Evolutionary conservation across 30 jellyfish, hydroid and myxozoan genomes (phyloP), one percentile per base, ranked within the genome.

Genomic region (Cassiopea andromeda): DNA sequence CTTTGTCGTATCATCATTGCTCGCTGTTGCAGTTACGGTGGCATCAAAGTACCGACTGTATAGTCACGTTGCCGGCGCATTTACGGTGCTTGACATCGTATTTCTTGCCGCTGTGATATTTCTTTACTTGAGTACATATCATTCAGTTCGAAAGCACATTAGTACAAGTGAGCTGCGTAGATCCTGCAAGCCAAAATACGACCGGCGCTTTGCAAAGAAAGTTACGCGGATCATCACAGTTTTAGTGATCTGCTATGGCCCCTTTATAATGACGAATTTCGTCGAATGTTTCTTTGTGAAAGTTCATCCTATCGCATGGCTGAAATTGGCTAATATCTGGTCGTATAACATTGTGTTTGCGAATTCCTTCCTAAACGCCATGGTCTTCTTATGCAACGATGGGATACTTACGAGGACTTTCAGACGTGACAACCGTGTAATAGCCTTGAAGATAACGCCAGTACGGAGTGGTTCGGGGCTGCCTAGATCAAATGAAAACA

Each of bases 241-340:
- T 38, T 83, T 89, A 15, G 78, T 71, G 48, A 64, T 89, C 13
- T 89, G 97, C 43, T 89, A 89, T 83, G 97, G 97, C 44, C 97
- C 97, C 4, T 89, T 89, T 57, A 77, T 82, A 66, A 60, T 66
- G 13, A 82, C 92, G 17, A 89, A 89, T 57, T 74, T 89, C 68
- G 77, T 81, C 0, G 67, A 60, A n/a, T 44, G 87, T 0, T 79
- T 88, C 79, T 70, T 59, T 43, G 47, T 60, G 44, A 60, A 73
- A 15, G 48, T 1, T 46, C 9, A 14, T 2, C 58, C 80, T 45
- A 60, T 54, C 10, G 27, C 78, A 0, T 44, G 77, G 78, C 57
- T 87, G 83, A 68, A 46, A n/a, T 17, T 75, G 49, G 70, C 50
- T 0, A 89, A 82, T 75, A 54, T 80, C 3, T 89, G 97, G 97